A percentile compares a stretch with the other conserved stretches of the same genome.
Evolutionary conservation across 2,888 invertebrate genomes (phyloP).

Genomic region (Petrolisthes manimaculis): DNA sequence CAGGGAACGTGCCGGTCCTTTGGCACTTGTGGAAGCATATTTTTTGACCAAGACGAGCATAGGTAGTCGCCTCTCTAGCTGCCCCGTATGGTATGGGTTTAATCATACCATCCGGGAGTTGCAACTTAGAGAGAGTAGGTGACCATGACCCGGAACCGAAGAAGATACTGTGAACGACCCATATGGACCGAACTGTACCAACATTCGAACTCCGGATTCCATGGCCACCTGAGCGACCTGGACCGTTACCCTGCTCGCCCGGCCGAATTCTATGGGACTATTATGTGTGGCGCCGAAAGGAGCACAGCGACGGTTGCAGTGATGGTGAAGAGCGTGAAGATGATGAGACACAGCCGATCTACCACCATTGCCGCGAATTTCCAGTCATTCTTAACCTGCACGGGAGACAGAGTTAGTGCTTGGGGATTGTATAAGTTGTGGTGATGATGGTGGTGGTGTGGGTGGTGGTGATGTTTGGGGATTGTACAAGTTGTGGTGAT

Average conservation of each 20-base stretch:
- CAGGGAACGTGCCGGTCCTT: constrained; percentile 43
- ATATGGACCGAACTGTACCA: too few species aligned
- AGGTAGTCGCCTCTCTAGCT: constrained; percentile 19
- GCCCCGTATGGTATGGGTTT: background rate
- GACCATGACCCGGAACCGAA: constrained; percentile 6
- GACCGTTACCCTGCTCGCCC: constrained; percentile 14
- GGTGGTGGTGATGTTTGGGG: too few species aligned
- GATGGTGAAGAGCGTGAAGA: constrained; percentile 94
- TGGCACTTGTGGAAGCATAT: constrained; percentile 65
- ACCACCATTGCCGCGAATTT: constrained; percentile 99
- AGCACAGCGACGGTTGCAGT: constrained; percentile 92
- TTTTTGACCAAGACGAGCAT: constrained; percentile 44
- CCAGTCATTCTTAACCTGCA: constrained; percentile 49
- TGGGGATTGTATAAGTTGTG: background rate
- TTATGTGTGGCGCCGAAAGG: constrained; percentile 92
- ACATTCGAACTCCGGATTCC: background rate
- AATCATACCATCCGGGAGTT: background rate
- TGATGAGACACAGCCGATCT: constrained; percentile 94
- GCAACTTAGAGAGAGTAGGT: background rate
- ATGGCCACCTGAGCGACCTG: background rate
- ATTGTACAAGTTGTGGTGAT: too few species aligned
- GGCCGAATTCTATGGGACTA: constrained; percentile 80
- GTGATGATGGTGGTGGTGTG: too few species aligned
- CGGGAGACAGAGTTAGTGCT: background rate
- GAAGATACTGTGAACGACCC: background rate